Evolutionary conservation across 1,140 invertebrate genomes (phyloP).

Genomic region (Calosoma granatense): DNA sequence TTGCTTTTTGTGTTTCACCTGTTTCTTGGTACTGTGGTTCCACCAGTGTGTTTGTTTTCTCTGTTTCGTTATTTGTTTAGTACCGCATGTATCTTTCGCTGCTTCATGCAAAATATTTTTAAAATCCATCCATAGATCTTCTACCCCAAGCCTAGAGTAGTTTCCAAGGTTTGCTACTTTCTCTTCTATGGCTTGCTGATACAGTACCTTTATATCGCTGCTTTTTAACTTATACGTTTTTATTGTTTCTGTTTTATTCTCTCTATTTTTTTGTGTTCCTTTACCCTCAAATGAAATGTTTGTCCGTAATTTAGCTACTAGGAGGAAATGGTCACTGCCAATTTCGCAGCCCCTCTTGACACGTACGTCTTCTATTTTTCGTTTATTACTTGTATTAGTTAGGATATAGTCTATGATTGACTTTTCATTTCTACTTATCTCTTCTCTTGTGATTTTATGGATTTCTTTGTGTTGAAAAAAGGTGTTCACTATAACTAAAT

Average conservation of each 20-base stretch:
- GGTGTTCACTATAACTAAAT: conserved; percentile 11
- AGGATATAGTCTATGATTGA: conserved; percentile 19
- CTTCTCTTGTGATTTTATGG: conserved; percentile 16
- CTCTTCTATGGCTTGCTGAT: neutral
- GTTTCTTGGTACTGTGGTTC: neutral
- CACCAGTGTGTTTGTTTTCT: neutral
- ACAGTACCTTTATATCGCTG: no score
- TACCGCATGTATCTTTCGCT: conserved; percentile 4
- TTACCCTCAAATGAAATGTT: conserved; percentile 6
- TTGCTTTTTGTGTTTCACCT: conserved; percentile 7
- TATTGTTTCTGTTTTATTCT: conserved; percentile 1
- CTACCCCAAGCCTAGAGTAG: neutral
- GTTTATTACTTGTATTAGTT: conserved; percentile 12
- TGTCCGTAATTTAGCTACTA: conserved; percentile 11
- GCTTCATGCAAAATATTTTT: neutral
- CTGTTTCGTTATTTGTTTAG: neutral
- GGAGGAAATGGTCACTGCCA: conserved; percentile 18
- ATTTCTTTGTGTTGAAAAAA: conserved; percentile 16
- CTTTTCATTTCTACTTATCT: conserved; percentile 16
- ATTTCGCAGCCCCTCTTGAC: conserved; percentile 18
- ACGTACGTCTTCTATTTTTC: conserved; percentile 13
- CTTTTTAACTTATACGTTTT: neutral
- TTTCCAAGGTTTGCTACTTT: neutral
- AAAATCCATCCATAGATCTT: neutral
- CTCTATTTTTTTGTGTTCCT: conserved; percentile 6